Conservation (phyloP, 2,113 vertebrate species). For the Gadus chalcogrammus region DNA sequence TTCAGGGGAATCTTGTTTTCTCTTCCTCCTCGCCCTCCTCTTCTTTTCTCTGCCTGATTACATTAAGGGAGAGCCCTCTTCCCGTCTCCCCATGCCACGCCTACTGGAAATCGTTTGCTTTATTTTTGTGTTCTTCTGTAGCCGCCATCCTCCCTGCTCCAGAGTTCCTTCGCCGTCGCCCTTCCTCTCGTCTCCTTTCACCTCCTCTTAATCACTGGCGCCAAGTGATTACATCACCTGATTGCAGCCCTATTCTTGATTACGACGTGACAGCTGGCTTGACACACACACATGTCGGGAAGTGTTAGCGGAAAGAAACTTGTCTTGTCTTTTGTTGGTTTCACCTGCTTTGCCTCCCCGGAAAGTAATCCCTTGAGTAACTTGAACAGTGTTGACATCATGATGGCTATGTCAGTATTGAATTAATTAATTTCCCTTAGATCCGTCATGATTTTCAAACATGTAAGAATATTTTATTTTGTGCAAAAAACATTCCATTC, state of each 20-base stretch:
- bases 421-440: too few relatives aligned
- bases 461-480: too few relatives aligned
- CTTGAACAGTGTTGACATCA: too few relatives aligned
- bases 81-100: constrained; percentile 77
- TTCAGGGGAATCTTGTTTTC: constrained; percentile 72
- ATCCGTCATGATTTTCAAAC: too few relatives aligned
- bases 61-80: constrained; percentile 67
- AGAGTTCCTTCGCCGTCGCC: not conserved
- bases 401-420: too few relatives aligned
- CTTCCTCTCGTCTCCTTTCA: constrained; percentile 43
- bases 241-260: constrained; percentile 82
- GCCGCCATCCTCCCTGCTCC: too few relatives aligned
- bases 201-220: constrained; percentile 79
- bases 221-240: constrained; percentile 76
- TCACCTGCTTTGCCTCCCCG: too few relatives aligned
- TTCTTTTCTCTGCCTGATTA: constrained; percentile 75
- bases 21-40: not conserved
- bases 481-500: too few relatives aligned
- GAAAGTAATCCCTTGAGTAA: too few relatives aligned
- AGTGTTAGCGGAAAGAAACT: too few relatives aligned
- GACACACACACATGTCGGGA: constrained; percentile 13
- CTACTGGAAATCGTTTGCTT: constrained; percentile 66
- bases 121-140: constrained; percentile 2
- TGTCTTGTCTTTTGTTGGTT: too few relatives aligned
- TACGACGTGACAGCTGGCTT: constrained; percentile 73